Evolutionary conservation across 2,888 invertebrate genomes (phyloP), one percentile per base, ranked within the genome.

Genomic region (Tachina grossa): DNA sequence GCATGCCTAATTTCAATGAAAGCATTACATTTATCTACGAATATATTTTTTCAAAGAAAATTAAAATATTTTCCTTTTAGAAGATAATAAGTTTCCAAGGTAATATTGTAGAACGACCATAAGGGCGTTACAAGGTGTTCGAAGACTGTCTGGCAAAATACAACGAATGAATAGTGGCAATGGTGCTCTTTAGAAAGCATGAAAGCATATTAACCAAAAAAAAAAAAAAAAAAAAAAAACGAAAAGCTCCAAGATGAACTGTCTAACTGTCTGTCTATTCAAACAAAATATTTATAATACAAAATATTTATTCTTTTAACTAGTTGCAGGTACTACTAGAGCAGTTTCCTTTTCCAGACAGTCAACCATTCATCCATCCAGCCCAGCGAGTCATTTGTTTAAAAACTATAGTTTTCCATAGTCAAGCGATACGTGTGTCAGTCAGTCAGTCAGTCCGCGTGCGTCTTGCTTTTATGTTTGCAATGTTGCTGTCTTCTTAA

Each of bases 211-310:
- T 22, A 11, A 68, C 9, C 49, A 9, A 75, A 74, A n/a, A n/a
- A n/a, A n/a, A n/a, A n/a, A n/a, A n/a, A n/a, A n/a, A n/a, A n/a
- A n/a, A n/a, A n/a, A n/a, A n/a, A n/a, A 43, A 69, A 69, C 45
- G 10, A 47, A 19, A 41, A 31, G 19, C 47, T n/a, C 22, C 51
- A 47, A 71, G 71, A 71, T 77, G 65, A 83, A 83, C 83, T 72
- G 82, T 82, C 82, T 65, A 66, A 77, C 76, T 77, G 83, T 77
- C 77, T 72, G 59, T 71, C 77, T 83, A 77, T 83, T 72, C 59
- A 71, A 49, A 39, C 59, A 65, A 66, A 72, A 55, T 72, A 77
- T 77, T 83, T 83, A 65, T 77, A 65, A 51, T 57, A 57, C 13
- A 71, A 76, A 61, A 74, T 65, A 71, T 71, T 19, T 31, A 45